Conservation (phyloP, 1,140 invertebrate species). For the Caenorhabditis inopinata region DNA sequence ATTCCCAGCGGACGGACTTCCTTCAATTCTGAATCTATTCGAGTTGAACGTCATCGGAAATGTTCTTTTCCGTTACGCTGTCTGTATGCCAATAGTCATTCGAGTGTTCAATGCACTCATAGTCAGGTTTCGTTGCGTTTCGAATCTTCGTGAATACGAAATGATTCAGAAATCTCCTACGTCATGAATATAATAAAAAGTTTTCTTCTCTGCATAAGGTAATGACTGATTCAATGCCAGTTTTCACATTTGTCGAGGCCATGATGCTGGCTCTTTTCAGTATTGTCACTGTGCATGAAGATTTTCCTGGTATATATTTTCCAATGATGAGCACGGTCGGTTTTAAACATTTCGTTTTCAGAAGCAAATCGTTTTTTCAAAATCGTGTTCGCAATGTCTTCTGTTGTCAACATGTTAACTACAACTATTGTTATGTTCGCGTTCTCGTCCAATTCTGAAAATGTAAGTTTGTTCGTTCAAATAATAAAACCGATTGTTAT, state of each 20-base stretch:
- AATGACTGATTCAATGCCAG: conserved; percentile 14
- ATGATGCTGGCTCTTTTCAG: conserved; percentile 19
- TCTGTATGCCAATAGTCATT: background rate
- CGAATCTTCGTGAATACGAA: no score
- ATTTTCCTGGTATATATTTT: conserved; percentile 19
- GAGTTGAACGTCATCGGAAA: conserved; percentile 33
- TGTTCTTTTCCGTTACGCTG: conserved; percentile 1
- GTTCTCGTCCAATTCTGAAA: background rate
- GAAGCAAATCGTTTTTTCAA: conserved; percentile 23
- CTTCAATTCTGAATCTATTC: conserved; percentile 17
- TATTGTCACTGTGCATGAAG: conserved; percentile 24
- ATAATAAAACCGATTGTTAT: no score
- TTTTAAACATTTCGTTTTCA: background rate
- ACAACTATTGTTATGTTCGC: conserved; percentile 12
- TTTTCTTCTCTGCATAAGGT: background rate
- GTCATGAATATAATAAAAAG: background rate
- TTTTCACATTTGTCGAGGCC: conserved; percentile 20
- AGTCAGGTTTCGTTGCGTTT: no score
- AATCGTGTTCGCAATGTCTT: conserved; percentile 26
- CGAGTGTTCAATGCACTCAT: conserved; percentile 20
- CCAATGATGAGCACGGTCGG: no score
- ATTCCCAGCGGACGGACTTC: conserved; percentile 20
- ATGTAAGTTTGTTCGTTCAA: background rate
- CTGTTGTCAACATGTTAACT: conserved; percentile 11
- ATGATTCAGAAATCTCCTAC: conserved; percentile 9